Evolutionary conservation across 53 echinoderm and acorn worm genomes (phyloP).

Genomic region (Pentamera pediparva): DNA sequence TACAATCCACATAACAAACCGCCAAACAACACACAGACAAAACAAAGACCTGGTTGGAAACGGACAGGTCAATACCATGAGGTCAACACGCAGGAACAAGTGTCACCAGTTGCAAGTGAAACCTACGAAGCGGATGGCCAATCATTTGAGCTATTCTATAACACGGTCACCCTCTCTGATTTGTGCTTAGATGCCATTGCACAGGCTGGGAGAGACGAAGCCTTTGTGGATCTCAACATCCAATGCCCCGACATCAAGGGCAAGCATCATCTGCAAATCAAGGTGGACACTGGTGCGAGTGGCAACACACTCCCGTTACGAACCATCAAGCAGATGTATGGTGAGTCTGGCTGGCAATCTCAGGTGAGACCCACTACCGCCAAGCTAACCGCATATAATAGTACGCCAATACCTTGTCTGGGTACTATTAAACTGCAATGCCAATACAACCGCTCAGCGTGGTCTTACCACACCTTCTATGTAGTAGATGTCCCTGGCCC

Average conservation of each 20-base stretch:
- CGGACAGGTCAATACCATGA: background rate
- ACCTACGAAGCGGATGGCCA: background rate
- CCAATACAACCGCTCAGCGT: slow-evolving; percentile 18
- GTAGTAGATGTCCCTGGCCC: slow-evolving; percentile 57
- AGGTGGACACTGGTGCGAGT: slow-evolving; percentile 50
- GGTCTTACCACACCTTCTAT: slow-evolving; percentile 40
- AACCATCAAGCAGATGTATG: slow-evolving; percentile 51
- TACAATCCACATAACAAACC: background rate
- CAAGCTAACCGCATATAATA: slow-evolving; percentile 48
- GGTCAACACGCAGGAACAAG: background rate
- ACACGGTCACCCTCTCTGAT: slow-evolving; percentile 23
- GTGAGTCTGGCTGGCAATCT: slow-evolving; percentile 28
- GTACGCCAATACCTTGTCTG: slow-evolving; percentile 30
- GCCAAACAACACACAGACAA: no score
- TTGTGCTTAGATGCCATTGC: background rate
- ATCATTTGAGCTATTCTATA: background rate
- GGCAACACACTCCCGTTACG: slow-evolving; percentile 50
- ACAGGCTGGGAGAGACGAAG: slow-evolving; percentile 5
- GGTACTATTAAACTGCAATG: slow-evolving; percentile 37
- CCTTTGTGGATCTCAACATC: slow-evolving; percentile 18
- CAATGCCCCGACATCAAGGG: slow-evolving; percentile 27
- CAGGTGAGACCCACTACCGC: slow-evolving; percentile 12
- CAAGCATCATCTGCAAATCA: slow-evolving; percentile 25
- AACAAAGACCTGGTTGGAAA: no score
- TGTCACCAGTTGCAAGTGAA: background rate